These are phyloP conservation scores for Copsychus sechellarum DNA, from an alignment of 2,113 vertebrate species.

Conservation along the genomic window DNA sequence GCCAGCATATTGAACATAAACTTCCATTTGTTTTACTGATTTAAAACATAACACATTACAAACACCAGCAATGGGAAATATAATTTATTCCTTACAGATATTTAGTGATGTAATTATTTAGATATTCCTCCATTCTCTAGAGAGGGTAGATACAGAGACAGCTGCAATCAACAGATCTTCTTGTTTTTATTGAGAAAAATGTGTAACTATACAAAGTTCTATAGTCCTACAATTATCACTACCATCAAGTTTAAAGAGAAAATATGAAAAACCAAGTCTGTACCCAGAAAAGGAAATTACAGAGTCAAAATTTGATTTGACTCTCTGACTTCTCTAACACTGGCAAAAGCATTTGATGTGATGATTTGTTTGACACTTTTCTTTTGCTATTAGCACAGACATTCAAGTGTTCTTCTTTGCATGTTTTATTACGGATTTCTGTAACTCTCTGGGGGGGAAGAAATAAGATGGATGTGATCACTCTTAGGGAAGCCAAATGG, in stretches of 20 bases:
- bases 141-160: conserved; percentile 53
- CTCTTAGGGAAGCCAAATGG: background rate
- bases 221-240: background rate
- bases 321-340: background rate
- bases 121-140: conserved; percentile 48
- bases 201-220: background rate
- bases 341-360: background rate
- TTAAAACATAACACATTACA: conserved; percentile 59
- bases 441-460: background rate
- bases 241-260: background rate
- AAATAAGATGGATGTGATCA: background rate
- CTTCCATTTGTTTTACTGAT: conserved; percentile 58
- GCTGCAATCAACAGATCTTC: conserved; percentile 45
- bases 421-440: background rate
- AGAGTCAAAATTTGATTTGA: background rate
- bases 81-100: conserved; percentile 69
- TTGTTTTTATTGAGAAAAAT: conserved; percentile 26
- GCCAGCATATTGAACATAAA: conserved; percentile 49
- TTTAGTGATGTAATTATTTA: conserved; percentile 77
- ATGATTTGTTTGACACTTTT: background rate
- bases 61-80: conserved; percentile 58
- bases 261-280: background rate
- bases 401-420: background rate
- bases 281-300: background rate
- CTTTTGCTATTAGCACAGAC: background rate